Evolutionary conservation across 2,113 vertebrate genomes (phyloP).

Genomic region (Dinomys branickii): DNA sequence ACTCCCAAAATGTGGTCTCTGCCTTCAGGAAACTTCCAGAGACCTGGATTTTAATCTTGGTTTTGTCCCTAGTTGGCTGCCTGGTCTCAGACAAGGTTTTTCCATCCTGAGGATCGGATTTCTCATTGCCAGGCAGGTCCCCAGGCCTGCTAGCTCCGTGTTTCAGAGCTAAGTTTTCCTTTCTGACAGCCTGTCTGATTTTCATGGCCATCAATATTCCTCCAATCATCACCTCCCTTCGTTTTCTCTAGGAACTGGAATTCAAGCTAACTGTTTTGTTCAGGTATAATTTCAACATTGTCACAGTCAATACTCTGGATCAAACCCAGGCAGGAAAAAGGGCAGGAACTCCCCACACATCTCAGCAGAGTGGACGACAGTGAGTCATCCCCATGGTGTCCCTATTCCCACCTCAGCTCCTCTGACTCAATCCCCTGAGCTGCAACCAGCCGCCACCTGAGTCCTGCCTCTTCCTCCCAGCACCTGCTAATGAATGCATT

Average conservation of each 20-base stretch:
- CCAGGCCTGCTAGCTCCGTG: background rate
- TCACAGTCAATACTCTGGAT: conserved; percentile 29
- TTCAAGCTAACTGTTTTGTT: conserved; percentile 18
- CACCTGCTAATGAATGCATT: conserved; percentile 82
- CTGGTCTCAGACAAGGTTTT: background rate
- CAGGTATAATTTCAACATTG: conserved; percentile 51
- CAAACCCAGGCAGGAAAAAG: background rate
- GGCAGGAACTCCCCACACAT: background rate
- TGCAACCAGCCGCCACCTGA: background rate
- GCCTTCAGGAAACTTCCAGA: background rate
- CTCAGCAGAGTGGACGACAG: background rate
- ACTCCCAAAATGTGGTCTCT: background rate
- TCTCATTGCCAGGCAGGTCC: background rate
- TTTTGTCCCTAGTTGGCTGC: background rate
- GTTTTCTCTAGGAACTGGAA: conserved; percentile 46
- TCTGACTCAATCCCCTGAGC: conserved; percentile 13
- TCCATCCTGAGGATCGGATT: background rate
- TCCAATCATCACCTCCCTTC: conserved; percentile 49
- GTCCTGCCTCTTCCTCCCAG: conserved; percentile 49
- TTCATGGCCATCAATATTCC: conserved; percentile 58
- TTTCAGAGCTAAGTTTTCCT: background rate
- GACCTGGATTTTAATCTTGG: background rate
- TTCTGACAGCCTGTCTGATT: conserved; percentile 30
- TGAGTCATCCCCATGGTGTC: background rate
- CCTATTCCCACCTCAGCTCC: background rate